Percentiles rank a stretch among this genome's conserved stretches.
phyloP scores from a whole-genome alignment of 2,797 vertebrate species.

The Amphiprion clarkii region DNA sequence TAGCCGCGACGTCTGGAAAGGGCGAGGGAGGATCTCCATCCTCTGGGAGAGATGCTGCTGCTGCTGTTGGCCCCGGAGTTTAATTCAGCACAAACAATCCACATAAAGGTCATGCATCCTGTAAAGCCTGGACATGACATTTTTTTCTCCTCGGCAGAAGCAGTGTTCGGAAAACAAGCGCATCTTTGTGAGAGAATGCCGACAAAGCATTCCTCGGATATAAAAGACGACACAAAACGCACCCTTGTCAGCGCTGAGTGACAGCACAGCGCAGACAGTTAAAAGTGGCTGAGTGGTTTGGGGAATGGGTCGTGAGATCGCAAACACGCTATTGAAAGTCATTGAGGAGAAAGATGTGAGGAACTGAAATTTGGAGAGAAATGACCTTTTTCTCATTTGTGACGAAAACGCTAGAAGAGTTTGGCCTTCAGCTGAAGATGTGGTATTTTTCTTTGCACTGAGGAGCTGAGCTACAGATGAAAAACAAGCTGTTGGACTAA shows the following conservation, averaged over 20 bases:
- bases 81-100: slow-evolving; percentile 36
- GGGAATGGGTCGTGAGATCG: slow-evolving; percentile 45
- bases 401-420: not conserved
- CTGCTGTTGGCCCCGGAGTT: not conserved
- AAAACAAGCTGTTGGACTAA: slow-evolving; percentile 31
- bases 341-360: slow-evolving; percentile 27
- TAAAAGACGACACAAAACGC: slow-evolving; percentile 47
- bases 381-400: not conserved
- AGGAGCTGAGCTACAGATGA: slow-evolving; percentile 18
- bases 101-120: slow-evolving; percentile 38
- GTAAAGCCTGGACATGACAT: slow-evolving; percentile 18
- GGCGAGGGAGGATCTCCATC: not conserved
- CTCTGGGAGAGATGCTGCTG: slow-evolving; percentile 19
- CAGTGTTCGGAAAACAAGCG: slow-evolving; percentile 49
- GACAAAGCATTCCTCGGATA: slow-evolving; percentile 59
- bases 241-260: slow-evolving; percentile 57
- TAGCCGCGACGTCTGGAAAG: not conserved
- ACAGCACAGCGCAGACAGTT: slow-evolving; percentile 46
- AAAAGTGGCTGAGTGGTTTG: slow-evolving; percentile 60
- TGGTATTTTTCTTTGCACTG: not conserved
- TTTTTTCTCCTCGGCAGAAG: not conserved
- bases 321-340: slow-evolving; percentile 46
- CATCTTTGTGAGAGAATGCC: slow-evolving; percentile 46
- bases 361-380: slow-evolving; percentile 19
- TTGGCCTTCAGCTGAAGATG: not conserved